phyloP scores from a whole-genome alignment of 1,140 invertebrate species.

The Euwallacea fornicatus region DNA sequence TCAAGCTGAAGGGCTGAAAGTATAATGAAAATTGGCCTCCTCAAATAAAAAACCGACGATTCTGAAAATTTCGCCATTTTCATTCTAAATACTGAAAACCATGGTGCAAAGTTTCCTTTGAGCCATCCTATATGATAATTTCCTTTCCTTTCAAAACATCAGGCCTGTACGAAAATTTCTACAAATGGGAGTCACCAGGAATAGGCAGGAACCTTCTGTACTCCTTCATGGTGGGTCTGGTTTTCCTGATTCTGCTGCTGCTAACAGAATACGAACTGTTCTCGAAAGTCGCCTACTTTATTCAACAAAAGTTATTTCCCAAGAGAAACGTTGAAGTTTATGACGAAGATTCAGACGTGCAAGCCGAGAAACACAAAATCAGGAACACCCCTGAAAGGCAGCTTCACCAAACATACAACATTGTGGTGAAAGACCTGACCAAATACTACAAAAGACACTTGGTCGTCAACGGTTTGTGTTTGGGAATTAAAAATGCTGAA shows the following conservation, averaged over 20 bases:
- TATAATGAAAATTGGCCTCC: too few relatives aligned
- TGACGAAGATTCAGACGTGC: slow-evolving; percentile 56
- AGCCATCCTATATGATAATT: too few relatives aligned
- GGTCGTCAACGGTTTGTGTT: slow-evolving; percentile 73
- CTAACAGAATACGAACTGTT: slow-evolving; percentile 56
- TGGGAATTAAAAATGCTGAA: slow-evolving; percentile 64
- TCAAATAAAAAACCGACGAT: too few relatives aligned
- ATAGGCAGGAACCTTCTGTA: slow-evolving; percentile 55
- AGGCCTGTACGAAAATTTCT: slow-evolving; percentile 56
- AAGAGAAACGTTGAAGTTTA: slow-evolving; percentile 27
- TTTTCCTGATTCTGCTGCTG: slow-evolving; percentile 54
- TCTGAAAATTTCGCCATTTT: too few relatives aligned
- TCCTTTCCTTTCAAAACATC: neutral
- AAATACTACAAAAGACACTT: slow-evolving; percentile 71
- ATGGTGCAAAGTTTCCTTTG: too few relatives aligned
- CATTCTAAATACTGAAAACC: too few relatives aligned
- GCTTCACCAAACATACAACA: slow-evolving; percentile 48
- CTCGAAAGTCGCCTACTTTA: slow-evolving; percentile 50
- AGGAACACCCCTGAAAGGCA: slow-evolving; percentile 39
- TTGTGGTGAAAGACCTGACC: slow-evolving; percentile 59
- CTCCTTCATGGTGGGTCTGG: slow-evolving; percentile 49
- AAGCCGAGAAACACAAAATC: slow-evolving; percentile 53
- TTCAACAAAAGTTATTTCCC: slow-evolving; percentile 33
- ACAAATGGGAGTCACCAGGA: slow-evolving; percentile 57
- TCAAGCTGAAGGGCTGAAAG: too few relatives aligned